These are phyloP conservation scores for Plebejus melissa DNA, from an alignment of 2,888 invertebrate species.

Conservation along the genomic window DNA sequence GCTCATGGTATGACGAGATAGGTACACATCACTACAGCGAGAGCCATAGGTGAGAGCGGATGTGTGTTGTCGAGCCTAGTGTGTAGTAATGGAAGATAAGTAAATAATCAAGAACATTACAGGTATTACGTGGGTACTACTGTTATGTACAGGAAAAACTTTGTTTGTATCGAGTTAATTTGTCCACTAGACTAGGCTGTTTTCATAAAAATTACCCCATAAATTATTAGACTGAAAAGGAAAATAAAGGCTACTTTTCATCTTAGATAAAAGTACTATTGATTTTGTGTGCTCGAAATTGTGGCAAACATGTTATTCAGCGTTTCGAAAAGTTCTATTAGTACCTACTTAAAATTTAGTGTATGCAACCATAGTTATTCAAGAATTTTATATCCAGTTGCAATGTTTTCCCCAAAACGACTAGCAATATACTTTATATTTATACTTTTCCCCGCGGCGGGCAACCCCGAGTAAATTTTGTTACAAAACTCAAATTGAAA, in stretches of 20 bases:
- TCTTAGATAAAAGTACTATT: too few species aligned
- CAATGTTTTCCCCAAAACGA: neutral
- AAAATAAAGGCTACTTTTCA: too few species aligned
- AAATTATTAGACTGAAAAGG: neutral
- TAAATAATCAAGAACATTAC: too few species aligned
- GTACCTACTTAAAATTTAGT: neutral
- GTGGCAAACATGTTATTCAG: neutral
- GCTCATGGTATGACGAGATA: too few species aligned
- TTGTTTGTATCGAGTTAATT: neutral
- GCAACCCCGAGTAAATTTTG: conserved; percentile 11
- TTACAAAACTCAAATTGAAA: conserved; percentile 15
- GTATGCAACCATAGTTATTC: neutral
- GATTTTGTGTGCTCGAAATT: neutral
- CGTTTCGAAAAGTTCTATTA: neutral
- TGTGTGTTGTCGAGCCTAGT: too few species aligned
- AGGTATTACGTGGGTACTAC: too few species aligned
- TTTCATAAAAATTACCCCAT: neutral
- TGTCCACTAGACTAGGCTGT: neutral
- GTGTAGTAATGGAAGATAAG: too few species aligned
- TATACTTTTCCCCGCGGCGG: neutral
- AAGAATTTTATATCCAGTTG: neutral
- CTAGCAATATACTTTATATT: too few species aligned
- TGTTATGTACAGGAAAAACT: too few species aligned
- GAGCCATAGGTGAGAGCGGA: too few species aligned
- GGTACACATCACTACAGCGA: too few species aligned